These are phyloP conservation scores for Batillaria attramentaria DNA, from an alignment of 1,140 invertebrate species.

Conservation along the genomic window DNA sequence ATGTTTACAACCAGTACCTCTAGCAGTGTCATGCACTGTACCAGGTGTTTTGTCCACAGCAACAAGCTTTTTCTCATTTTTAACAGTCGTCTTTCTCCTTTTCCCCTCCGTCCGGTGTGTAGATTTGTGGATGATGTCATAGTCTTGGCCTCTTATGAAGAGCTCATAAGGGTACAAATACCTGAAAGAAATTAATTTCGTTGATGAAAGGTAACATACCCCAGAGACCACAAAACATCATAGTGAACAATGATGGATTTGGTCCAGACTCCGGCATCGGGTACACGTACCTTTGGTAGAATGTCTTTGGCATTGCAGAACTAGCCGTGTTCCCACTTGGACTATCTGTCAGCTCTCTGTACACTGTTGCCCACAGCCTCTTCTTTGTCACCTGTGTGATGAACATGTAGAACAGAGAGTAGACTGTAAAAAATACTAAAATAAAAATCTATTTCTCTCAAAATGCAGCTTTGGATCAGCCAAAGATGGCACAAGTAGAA, in stretches of 20 bases:
- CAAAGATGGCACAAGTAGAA: no score
- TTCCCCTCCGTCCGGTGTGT: not conserved
- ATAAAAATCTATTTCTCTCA: not conserved
- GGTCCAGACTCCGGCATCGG: not conserved
- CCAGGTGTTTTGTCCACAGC: conserved; percentile 1
- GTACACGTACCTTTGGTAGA: conserved; percentile 41
- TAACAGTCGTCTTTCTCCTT: not conserved
- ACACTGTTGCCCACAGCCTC: conserved; percentile 45
- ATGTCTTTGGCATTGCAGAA: conserved; percentile 38
- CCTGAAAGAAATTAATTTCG: conserved; percentile 38
- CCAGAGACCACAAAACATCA: not conserved
- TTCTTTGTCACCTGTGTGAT: not conserved
- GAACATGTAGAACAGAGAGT: not conserved
- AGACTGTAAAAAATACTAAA: not conserved
- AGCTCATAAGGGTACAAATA: conserved; percentile 59
- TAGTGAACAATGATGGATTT: not conserved
- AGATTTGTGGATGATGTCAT: conserved; percentile 8
- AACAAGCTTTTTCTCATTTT: not conserved
- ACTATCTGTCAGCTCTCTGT: conserved; percentile 54
- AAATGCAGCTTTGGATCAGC: no score
- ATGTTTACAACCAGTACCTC: no score
- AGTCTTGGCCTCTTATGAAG: conserved; percentile 49
- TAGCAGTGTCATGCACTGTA: no score
- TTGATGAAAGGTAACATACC: not conserved
- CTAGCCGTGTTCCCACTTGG: not conserved